Evolutionary conservation across 2,888 invertebrate species (phyloP), one percentile per base, ranked within the genome.

Genomic region (Drosophila diplacantha): DNA sequence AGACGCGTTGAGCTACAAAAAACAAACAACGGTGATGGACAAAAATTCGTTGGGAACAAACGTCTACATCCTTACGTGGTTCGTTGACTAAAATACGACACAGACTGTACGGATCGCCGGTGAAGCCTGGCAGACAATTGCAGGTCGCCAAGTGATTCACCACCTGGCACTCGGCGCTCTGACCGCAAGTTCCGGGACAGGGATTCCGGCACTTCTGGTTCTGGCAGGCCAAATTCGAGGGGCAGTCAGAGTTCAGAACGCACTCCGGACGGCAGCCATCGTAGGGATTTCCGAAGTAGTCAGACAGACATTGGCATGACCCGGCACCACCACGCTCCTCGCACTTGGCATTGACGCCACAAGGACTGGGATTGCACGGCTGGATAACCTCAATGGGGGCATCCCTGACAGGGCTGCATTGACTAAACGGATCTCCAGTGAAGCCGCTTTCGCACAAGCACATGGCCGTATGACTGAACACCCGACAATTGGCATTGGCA

Each of bases 251-350:
- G 76, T 91, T 92, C 0, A 91, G 80, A 1, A 90, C 87, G 84
- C 93, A 93, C 85, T 93, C 93, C 3, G 93, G 93, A 35, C 91
- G 90, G 83, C 94, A 94, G 60, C 91, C 91, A 89, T 93, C 92
- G 82, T 93, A 94, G 38, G 95, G 94, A 85, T 94, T 93, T 73
- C 95, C 95, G 75, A 92, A 91, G 87, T 93, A 93, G 70, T 93
- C 93, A 7, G 92, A 90, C 58, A 92, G 86, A 85, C 94, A 94
- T 72, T 91, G 90, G 84, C 95, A 95, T 43, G 93, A 92, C 66
- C 93, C 94, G 38, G 93, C 93, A 60, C 90, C 91, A 73, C 92
- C 92, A 87, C 92, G 92, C 82, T 93, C 92, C 85, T 91, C 91
- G 85, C 94, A 94, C 72, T 92, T 90, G n/a, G 94, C 93, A 87